Conservation (phyloP, 23 tunicate species). For the Botrylloides violaceus region DNA sequence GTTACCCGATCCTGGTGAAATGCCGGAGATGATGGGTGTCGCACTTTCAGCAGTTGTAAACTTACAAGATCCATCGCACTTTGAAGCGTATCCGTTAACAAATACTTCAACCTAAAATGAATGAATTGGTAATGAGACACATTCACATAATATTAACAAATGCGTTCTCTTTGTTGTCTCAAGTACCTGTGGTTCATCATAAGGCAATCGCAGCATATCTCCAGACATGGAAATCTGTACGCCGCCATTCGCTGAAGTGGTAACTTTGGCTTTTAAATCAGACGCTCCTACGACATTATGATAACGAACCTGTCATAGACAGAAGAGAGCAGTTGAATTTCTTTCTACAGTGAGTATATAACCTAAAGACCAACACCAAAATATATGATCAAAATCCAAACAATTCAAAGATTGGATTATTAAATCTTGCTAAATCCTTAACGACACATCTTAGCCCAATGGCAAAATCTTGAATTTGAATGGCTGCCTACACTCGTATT, state of each 20-base stretch:
- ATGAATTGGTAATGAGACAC: background rate
- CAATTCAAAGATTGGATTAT: too few relatives aligned
- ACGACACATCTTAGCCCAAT: too few relatives aligned
- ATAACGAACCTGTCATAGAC: background rate
- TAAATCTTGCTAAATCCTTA: too few relatives aligned
- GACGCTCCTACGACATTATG: conserved; percentile 21
- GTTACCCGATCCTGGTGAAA: conserved; percentile 10
- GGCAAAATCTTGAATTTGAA: too few relatives aligned
- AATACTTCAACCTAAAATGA: conserved; percentile 20
- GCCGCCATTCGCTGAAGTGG: conserved; percentile 20
- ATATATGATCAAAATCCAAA: too few relatives aligned
- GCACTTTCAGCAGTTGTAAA: background rate
- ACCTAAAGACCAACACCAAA: too few relatives aligned
- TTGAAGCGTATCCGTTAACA: conserved; percentile 12
- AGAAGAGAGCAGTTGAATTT: too few relatives aligned
- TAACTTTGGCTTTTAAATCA: conserved; percentile 23
- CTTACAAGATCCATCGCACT: conserved; percentile 9
- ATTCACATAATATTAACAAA: background rate
- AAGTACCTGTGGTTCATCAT: conserved; percentile 31
- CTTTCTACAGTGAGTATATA: too few relatives aligned
- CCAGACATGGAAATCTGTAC: conserved; percentile 40
- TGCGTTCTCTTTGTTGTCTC: background rate
- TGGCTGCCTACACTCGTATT: too few relatives aligned
- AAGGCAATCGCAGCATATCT: conserved; percentile 34
- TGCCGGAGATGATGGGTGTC: conserved; percentile 3